Percentiles rank a stretch among this genome's conserved stretches.
These are phyloP conservation scores for Papilio helenus DNA, from an alignment of 1,140 invertebrate genomes.

Conservation along the genomic window DNA sequence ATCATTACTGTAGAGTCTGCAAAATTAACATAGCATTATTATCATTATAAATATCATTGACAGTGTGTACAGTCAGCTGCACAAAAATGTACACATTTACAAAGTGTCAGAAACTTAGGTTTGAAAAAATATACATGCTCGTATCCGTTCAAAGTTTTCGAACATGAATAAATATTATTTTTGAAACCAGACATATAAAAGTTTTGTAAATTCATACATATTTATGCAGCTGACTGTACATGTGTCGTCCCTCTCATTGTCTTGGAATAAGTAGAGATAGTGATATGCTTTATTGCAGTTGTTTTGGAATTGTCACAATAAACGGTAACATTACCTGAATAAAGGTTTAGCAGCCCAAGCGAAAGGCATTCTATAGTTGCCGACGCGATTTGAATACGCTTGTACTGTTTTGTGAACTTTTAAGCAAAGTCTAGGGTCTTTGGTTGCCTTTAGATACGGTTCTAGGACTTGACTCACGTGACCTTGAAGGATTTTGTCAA, in stretches of 20 bases:
- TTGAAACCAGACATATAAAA: too few species aligned
- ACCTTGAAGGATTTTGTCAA: conserved; percentile 97
- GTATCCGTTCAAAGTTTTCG: too few species aligned
- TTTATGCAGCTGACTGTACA: too few species aligned
- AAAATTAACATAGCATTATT: conserved; percentile 40
- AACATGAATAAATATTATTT: too few species aligned
- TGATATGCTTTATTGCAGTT: too few species aligned
- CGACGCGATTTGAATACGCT: conserved; percentile 91
- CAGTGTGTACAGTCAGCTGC: too few species aligned
- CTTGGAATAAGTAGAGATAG: too few species aligned
- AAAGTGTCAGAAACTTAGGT: too few species aligned
- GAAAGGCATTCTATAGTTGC: conserved; percentile 97
- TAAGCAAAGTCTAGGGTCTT: conserved; percentile 89
- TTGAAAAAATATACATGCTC: too few species aligned
- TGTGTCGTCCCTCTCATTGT: background rate
- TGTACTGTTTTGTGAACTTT: conserved; percentile 93
- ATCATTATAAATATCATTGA: background rate
- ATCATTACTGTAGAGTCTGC: conserved; percentile 90
- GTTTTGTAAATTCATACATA: too few species aligned
- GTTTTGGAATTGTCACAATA: too few species aligned
- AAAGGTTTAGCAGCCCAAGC: conserved; percentile 95
- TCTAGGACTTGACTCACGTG: conserved; percentile 93
- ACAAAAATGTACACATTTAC: too few species aligned
- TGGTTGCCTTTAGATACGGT: conserved; percentile 91
- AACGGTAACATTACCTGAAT: conserved; percentile 83